Conservation (phyloP, 2,113 vertebrate genomes). For the Epinephelus cyanopodus region DNA sequence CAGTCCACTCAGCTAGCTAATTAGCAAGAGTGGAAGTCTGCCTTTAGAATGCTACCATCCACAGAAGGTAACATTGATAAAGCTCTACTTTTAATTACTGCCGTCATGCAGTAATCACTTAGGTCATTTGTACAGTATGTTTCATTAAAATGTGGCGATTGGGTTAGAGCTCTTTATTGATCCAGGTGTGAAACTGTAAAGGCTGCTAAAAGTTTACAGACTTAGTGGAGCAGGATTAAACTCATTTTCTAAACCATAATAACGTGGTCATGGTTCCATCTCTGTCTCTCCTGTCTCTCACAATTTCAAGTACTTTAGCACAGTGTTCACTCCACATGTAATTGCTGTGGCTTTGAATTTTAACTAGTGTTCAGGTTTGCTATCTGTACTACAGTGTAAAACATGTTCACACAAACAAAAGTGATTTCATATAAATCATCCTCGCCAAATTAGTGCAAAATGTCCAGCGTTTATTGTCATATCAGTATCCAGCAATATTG, state of each 20-base stretch:
- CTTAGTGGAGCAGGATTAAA: not conserved
- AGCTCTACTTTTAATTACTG: constrained; percentile 33
- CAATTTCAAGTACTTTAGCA: not conserved
- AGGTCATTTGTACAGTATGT: constrained; percentile 15
- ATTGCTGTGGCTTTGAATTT: not conserved
- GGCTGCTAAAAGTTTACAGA: not conserved
- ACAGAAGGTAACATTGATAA: constrained; percentile 28
- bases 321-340: not conserved
- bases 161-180: constrained; percentile 8
- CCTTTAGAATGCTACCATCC: not conserved
- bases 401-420: not conserved
- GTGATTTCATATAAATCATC: not conserved
- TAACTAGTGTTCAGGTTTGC: not conserved
- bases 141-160: constrained; percentile 26
- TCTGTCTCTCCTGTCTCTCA: not conserved
- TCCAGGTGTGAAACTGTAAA: constrained; percentile 3
- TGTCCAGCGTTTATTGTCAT: not conserved
- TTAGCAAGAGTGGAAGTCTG: constrained; percentile 38
- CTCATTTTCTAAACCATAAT: not conserved
- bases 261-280: not conserved
- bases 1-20: constrained; percentile 42
- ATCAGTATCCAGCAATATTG: not conserved
- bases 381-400: not conserved
- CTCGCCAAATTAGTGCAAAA: not conserved
- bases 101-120: not conserved